These are phyloP conservation scores for Chamaea fasciata DNA, from an alignment of 2,113 vertebrate species.

Conservation along the genomic window DNA sequence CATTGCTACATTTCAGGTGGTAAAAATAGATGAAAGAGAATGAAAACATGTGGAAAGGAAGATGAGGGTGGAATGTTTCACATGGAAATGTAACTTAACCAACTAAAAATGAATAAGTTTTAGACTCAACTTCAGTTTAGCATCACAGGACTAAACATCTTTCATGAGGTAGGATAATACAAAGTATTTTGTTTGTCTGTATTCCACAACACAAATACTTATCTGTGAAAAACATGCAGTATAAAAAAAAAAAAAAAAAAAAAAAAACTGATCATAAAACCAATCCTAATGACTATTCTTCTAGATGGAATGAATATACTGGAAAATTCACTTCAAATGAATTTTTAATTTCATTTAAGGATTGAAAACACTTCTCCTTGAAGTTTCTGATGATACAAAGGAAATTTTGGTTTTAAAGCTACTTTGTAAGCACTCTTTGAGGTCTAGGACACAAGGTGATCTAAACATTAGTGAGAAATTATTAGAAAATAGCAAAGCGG, in stretches of 20 bases:
- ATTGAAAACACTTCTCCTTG: neutral
- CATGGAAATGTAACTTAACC: neutral
- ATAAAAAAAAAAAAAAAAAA: neutral
- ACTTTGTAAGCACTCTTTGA: neutral
- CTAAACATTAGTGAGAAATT: neutral
- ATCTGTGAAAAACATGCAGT: neutral
- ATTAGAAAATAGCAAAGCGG: neutral
- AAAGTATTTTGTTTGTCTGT: neutral
- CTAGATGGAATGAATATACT: neutral
- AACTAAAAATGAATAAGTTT: neutral
- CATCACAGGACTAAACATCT: neutral
- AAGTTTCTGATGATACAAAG: neutral
- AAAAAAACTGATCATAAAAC: neutral
- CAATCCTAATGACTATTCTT: neutral
- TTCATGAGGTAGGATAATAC: neutral
- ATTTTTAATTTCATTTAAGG: neutral
- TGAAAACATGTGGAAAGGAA: neutral
- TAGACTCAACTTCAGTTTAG: neutral
- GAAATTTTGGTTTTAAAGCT: neutral
- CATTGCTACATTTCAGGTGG: neutral
- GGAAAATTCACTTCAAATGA: neutral
- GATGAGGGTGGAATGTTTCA: neutral
- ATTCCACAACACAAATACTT: neutral
- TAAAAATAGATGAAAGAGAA: neutral
- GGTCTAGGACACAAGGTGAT: neutral